phyloP scores from a whole-genome alignment of 2,797 vertebrate species.

The Mus minutoides region DNA sequence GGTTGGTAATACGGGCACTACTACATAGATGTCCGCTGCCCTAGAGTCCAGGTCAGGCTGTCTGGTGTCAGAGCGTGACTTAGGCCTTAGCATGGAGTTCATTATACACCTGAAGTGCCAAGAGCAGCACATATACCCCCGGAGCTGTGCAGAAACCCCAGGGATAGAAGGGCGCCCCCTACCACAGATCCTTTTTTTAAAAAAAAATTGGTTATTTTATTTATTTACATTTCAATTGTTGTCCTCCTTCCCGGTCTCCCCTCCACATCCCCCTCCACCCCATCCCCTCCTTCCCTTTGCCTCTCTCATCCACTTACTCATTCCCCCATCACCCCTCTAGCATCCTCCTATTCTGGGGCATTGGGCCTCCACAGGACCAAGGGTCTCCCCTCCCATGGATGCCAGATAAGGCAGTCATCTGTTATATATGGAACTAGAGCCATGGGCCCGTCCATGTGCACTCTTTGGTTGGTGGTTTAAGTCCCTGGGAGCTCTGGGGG shows the following conservation, averaged over 20 bases:
- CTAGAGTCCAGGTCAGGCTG: neutral
- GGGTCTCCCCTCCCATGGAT: neutral
- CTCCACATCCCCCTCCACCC: neutral
- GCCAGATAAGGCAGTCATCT: neutral
- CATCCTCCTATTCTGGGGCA: neutral
- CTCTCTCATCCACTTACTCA: neutral
- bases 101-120: neutral
- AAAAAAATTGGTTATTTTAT: neutral
- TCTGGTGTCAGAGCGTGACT: neutral
- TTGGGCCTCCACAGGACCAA: neutral
- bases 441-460: neutral
- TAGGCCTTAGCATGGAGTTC: neutral
- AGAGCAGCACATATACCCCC: neutral
- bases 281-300: neutral
- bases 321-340: neutral
- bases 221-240: neutral
- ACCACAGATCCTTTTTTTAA: neutral
- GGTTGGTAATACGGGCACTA: neutral
- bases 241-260: neutral
- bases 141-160: neutral
- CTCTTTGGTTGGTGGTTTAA: neutral
- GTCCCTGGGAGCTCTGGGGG: neutral
- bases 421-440: neutral
- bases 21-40: fast-evolving
- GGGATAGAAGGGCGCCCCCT: neutral